Evolutionary conservation across 92 coral and sea anemone species (phyloP).

Genomic region (Parazoanthus darwini): DNA sequence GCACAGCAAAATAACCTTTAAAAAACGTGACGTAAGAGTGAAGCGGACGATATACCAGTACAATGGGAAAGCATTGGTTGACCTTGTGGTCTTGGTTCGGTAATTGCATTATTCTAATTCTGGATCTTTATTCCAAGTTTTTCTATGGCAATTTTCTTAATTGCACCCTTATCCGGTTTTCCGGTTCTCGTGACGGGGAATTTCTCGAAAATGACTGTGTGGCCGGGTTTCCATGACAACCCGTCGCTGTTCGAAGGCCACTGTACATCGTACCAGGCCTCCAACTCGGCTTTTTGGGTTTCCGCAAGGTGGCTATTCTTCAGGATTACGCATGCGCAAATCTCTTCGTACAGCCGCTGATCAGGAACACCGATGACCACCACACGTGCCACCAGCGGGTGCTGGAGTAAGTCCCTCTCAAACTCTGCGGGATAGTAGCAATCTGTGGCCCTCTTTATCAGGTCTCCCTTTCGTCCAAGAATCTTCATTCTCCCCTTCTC

Average conservation of each 20-base stretch:
- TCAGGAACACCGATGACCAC: background rate
- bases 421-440: background rate
- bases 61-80: too few species aligned
- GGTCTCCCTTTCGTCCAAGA: too few species aligned
- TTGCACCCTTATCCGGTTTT: background rate
- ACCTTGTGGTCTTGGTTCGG: too few species aligned
- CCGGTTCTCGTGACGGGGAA: slow-evolving; percentile 11
- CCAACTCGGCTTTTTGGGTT: background rate
- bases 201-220: background rate
- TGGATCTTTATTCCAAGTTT: background rate
- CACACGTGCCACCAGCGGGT: background rate
- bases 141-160: background rate
- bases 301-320: background rate
- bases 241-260: background rate
- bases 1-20: too few species aligned
- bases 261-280: background rate
- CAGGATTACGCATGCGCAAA: slow-evolving; percentile 9
- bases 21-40: too few species aligned
- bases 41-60: too few species aligned
- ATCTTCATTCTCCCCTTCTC: too few species aligned
- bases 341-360: slow-evolving; percentile 11
- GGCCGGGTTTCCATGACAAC: background rate
- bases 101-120: background rate
- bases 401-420: background rate
- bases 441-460: background rate